Evolutionary conservation across 2,888 invertebrate genomes (phyloP).

Genomic region (Troides helena): DNA sequence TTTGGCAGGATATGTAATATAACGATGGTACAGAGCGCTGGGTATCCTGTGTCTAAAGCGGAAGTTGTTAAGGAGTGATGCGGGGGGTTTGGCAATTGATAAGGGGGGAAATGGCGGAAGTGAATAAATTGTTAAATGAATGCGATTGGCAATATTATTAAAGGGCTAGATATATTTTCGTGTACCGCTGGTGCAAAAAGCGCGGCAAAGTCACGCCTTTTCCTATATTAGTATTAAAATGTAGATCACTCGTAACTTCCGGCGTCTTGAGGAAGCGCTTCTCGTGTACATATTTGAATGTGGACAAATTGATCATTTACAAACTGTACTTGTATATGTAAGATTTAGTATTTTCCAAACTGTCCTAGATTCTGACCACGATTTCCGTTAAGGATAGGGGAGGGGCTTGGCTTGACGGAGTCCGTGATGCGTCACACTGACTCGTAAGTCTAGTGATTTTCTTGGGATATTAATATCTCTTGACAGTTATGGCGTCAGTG

Average conservation of each 20-base stretch:
- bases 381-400: constrained; percentile 38
- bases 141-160: constrained; percentile 8
- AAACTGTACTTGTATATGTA: constrained; percentile 54
- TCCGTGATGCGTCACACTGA: constrained; percentile 24
- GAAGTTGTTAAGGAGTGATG: too few relatives aligned
- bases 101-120: not conserved
- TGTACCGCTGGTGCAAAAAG: not conserved
- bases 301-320: constrained; percentile 43
- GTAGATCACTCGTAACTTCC: constrained; percentile 34
- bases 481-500: too few relatives aligned
- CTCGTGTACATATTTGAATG: constrained; percentile 45
- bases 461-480: too few relatives aligned
- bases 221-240: constrained; percentile 34
- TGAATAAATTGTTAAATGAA: not conserved
- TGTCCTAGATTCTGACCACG: constrained; percentile 57
- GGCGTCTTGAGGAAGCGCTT: constrained; percentile 48
- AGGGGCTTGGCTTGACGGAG: constrained; percentile 13
- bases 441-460: too few relatives aligned
- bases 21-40: too few relatives aligned
- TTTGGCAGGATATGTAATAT: too few relatives aligned
- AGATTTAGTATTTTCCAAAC: constrained; percentile 71
- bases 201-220: constrained; percentile 36
- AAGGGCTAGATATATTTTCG: constrained; percentile 12
- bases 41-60: too few relatives aligned
- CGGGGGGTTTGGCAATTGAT: not conserved